Base-by-base conservation (phyloP, 2,888 invertebrate species). In the Zaprionus obscuricornis region DNA sequence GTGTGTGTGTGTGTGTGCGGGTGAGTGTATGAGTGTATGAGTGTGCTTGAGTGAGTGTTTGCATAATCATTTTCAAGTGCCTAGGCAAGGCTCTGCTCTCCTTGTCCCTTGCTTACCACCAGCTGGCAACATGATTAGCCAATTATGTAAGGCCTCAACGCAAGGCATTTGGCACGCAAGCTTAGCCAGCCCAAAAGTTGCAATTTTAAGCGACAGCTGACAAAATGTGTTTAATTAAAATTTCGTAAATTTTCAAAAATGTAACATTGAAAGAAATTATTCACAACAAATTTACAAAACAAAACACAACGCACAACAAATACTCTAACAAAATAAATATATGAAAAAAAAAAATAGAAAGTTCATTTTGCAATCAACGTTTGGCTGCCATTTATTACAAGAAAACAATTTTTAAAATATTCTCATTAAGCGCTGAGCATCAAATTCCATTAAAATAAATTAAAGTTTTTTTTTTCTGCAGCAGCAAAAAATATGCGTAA, bases 61-160 rank as follows among this genome's bases (percentile, higher is more conserved):
- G 76, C 76, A 60, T 76, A 76, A 83, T 76, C 76, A 74, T 74
- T 58, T 65, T 74, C 45, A 69, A 74, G 74, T 64, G 64, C 51
- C 47, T 14, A 11, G 27, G 26, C 45, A 17, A 40, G 26, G 26
- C 18, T 17, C 43, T 11, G 22, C 33, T 22, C 8, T 10, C 13
- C 24, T 20, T 6, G 6, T 22, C 36, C n/a, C 24, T 33, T 14
- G 10, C n/a, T 1, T 27, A 10, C 20, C 20, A 18, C 18, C 51
- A 42, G 62, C n/a, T n/a, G n/a, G n/a, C 52, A 74, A 74, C 76
- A 83, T 77, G 84, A 77, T 81, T 84, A 77, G 76, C 82, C 76
- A 77, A 84, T 84, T 77, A 77, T 81, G 74, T 51, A 37, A 34
- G 54, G 58, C 39, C 40, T 31, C 73, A 36, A 55, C 51, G 47